Evolutionary conservation across 2,113 vertebrate genomes (phyloP), one percentile per base, ranked within the genome.

Genomic region (Tonatia bakeri): DNA sequence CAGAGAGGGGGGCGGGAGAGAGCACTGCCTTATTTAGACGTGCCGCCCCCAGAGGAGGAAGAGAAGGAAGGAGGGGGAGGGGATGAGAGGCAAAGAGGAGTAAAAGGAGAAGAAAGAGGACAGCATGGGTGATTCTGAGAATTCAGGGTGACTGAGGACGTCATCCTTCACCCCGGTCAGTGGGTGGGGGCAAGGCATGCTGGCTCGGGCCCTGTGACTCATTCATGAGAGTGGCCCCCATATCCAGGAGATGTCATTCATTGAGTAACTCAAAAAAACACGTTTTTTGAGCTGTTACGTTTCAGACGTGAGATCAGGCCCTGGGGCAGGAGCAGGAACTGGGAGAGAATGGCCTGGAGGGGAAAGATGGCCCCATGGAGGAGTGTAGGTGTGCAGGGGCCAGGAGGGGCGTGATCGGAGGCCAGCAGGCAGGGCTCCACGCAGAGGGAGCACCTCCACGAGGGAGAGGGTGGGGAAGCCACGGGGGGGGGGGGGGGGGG

Each of bases 41-140:
- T 72, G 81, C 90, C 54, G 17, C 76, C 84, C 76, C 43, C n/a
- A 11, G 94, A 70, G 73, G 22, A 85, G 72, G 82, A 83, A 47
- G 81, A 20, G 56, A 70, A 70, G 89, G 92, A 87, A 95, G 96
- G 84, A 96, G 83, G 94, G 45, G 87, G 95, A 54, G 69, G 94
- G 70, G 85, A 14, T 45, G 47, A 67, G 40, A 91, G 81, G 92
- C 47, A 82, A 85, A 76, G 19, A 67, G 59, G 73, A 43, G 28
- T 40, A 67, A 77, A 94, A 96, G 94, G 50, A 94, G 96, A 94
- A 97, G 94, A 79, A 88, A 79, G 93, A 45, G 87, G 88, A 52
- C 95, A 79, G 90, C 90, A 9, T 5, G 40, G 76, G 93, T 75
- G 91, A 95, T 97, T 96, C 97, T 96, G 90, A 97, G 97, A 97